These are phyloP conservation scores for Echinops telfairi DNA, from an alignment of 2,113 vertebrate genomes.

Conservation along the genomic window DNA sequence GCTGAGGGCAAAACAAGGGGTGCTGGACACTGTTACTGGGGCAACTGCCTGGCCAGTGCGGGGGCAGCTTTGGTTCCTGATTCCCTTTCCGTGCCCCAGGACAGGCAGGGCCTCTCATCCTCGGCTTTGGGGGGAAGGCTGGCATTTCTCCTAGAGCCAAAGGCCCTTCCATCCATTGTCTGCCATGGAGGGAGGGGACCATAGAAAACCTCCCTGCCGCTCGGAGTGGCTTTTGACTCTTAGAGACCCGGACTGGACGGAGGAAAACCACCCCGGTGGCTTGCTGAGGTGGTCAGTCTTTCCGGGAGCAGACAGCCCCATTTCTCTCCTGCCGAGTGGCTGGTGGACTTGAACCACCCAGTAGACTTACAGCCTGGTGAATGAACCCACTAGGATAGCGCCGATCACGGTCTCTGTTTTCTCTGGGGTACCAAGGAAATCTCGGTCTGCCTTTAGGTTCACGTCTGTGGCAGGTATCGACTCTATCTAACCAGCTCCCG, in stretches of 20 bases:
- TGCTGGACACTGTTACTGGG: slow-evolving; percentile 42
- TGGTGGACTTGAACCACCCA: no score
- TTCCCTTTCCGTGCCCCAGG: neutral
- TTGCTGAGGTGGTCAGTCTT: no score
- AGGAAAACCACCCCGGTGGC: no score
- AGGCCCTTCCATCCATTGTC: no score
- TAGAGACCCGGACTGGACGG: no score
- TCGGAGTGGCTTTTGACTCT: no score
- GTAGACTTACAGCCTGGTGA: neutral
- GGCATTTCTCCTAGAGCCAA: slow-evolving; percentile 18
- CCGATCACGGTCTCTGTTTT: neutral
- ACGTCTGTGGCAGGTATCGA: neutral
- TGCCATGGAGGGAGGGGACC: no score
- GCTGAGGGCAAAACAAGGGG: slow-evolving; percentile 51
- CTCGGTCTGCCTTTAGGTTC: neutral
- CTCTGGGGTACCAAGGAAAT: neutral
- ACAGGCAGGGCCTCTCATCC: neutral
- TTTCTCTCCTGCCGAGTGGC: no score
- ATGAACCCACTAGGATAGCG: neutral
- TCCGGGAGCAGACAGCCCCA: no score
- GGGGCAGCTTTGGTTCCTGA: neutral
- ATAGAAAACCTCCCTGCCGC: no score
- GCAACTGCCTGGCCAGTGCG: slow-evolving; percentile 36
- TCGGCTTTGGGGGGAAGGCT: neutral
- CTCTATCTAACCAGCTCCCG: neutral